Base-by-base conservation (phyloP, 2,113 vertebrate species). In the Oceanodroma tethys region DNA sequence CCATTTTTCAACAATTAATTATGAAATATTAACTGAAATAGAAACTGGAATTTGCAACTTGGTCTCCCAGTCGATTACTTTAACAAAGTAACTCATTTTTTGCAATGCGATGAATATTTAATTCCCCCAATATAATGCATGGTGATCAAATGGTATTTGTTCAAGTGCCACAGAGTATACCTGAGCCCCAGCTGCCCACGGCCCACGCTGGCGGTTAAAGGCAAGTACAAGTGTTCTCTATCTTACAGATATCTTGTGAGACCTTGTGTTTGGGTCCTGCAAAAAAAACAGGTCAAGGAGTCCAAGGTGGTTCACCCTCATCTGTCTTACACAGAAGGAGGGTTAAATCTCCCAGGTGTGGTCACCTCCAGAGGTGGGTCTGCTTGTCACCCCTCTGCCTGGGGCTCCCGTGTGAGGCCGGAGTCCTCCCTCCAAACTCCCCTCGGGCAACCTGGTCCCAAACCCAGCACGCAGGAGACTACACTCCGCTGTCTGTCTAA, bases 371-470 rank as follows among this genome's bases (percentile, higher is more conserved):
- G 29, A 71, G 56, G 60, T 9, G 38, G 27, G 40, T 29, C 52
- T 66, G 55, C 45, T 9, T 25, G 30, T n/a, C 20, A n/a, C 10
- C 27, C 56, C 62, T 5, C 84, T 81, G 55, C 63, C 63, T 0
- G 1, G 6, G 22, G n/a, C 38, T 45, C 32, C 56, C 45, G 25
- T 0, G 0, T 0, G 0, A 47, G 43, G n/a, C 5, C 7, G 22
- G 23, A 13, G 4, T 23, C 22, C 50, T 38, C 10, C 17, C 19
- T 82, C 6, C 32, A 18, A 58, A 91, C 8, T 29, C 25, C 10
- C 16, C 3, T 9, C 11, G 7, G 38, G 43, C 43, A 18, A 4
- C 48, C 18, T 36, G 22, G 27, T 45, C 52, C 55, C 63, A 96
- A 88, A 85, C 8, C 11, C 79, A 70, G 81, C 70, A 47, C 75